A percentile compares a stretch with the other conserved stretches of the same genome.
phyloP scores from a whole-genome alignment of 37 sponge, comb jelly and placozoan genomes.

The Trichoplax adhaerens region DNA sequence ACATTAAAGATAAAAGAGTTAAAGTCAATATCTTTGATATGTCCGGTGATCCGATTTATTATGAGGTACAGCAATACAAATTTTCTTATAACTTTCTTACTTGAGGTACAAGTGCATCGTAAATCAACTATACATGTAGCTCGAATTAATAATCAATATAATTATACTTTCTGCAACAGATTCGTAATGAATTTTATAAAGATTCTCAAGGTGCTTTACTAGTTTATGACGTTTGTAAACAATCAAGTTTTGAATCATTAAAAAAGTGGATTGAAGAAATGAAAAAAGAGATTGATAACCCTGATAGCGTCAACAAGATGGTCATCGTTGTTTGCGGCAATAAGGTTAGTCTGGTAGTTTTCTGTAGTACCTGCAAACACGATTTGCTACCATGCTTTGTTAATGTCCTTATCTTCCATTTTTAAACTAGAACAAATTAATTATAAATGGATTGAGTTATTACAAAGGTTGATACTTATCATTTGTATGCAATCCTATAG shows the following conservation, averaged over 20 bases:
- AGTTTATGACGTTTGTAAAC: constrained; percentile 64
- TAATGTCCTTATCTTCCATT: background rate
- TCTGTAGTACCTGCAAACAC: background rate
- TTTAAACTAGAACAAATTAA: background rate
- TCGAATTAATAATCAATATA: background rate
- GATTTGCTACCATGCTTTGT: no score
- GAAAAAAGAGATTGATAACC: constrained; percentile 33
- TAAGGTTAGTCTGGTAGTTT: constrained; percentile 29
- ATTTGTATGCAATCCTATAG: constrained; percentile 5
- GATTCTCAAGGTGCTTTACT: constrained; percentile 80
- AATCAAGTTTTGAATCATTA: constrained; percentile 59
- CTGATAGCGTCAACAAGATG: constrained; percentile 28
- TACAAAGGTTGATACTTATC: background rate
- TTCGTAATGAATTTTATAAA: constrained; percentile 90
- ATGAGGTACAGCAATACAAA: constrained; percentile 29
- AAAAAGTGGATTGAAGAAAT: constrained; percentile 69
- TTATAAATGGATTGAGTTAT: background rate
- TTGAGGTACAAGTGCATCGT: background rate
- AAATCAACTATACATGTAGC: background rate
- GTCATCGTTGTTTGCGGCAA: constrained; percentile 81
- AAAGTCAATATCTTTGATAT: constrained; percentile 81
- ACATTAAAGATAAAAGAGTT: constrained; percentile 22
- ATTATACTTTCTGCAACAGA: constrained; percentile 9
- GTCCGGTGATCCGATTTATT: constrained; percentile 78
- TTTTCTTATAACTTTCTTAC: background rate